Base-by-base conservation (phyloP, 1,140 invertebrate species). In the Platorchestia sp. region DNA sequence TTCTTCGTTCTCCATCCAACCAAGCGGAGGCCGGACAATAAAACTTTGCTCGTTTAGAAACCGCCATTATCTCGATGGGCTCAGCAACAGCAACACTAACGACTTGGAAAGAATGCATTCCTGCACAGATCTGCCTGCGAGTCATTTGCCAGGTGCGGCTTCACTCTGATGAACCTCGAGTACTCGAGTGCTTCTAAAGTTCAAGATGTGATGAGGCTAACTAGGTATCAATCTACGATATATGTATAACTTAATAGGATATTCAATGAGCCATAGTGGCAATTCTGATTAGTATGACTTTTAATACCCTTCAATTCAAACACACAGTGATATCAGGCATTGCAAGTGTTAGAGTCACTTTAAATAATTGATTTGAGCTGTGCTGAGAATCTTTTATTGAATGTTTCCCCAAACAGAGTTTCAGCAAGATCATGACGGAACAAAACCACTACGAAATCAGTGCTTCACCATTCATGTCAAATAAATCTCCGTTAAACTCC, bases 31-130 rank as follows among this genome's bases (percentile, higher is more conserved):
- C 59, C 27, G 59, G 27, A 75, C 59, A 75, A 75, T 75, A 75
- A 75, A 75, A 75, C 59, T 75, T 75, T 75, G 59, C 59, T 75
- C 59, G 59, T 75, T 75, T 75, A 75, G 59, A 75, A 75, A 75
- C 59, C 14, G 27, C 59, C 59, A 75, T 75, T 75, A 75, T 36
- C 59, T 75, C 36, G 59, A 75, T 75, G 59, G 59, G 59, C 59
- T 27, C 7, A 75, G 59, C 59, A 75, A 75, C 59, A 75, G 59
- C 27, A 75, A 75, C 59, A 36, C 47, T 51, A 51, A 51, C 59
- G 27, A 75, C 59, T 75, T 75, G 59, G 27, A 75, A 75, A 27
- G 59, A 75, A 75, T 75, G 59, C 59, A 19, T 75, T 27, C 27
- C 59, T 3, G 59, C 27, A 75, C 59, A 10, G 59, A 75, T 75